phyloP scores from a whole-genome alignment of 1,140 invertebrate species.

The Bombus polaris region DNA sequence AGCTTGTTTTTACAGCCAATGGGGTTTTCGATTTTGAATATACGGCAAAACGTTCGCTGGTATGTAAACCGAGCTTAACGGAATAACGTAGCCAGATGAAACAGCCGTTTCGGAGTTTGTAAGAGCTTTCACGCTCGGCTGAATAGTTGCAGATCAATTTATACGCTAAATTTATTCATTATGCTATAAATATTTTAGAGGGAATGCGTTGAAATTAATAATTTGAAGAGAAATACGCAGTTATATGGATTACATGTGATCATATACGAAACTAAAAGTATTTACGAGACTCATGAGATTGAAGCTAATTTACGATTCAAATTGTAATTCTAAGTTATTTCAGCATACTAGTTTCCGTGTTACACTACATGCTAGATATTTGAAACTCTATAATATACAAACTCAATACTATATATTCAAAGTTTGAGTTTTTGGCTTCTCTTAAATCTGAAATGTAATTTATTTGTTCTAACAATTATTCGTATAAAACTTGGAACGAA shows the following conservation, averaged over 20 bases:
- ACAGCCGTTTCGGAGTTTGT: slow-evolving; percentile 21
- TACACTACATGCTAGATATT: no score
- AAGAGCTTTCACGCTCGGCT: slow-evolving; percentile 2
- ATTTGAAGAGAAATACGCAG: not conserved
- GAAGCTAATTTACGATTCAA: slow-evolving; percentile 2
- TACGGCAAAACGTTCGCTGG: not conserved
- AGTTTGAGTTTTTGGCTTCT: no score
- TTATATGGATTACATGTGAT: not conserved
- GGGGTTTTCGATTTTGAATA: not conserved
- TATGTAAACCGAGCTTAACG: slow-evolving; percentile 30
- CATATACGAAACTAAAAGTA: not conserved
- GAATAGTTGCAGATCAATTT: slow-evolving; percentile 9
- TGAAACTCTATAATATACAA: not conserved
- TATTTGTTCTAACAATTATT: no score
- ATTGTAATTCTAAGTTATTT: not conserved
- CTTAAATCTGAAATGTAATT: no score
- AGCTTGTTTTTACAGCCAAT: not conserved
- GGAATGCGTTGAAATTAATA: not conserved
- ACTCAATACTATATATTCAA: no score
- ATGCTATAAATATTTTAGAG: not conserved
- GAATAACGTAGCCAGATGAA: slow-evolving; percentile 8
- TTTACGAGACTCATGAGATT: not conserved
- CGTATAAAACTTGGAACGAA: no score
- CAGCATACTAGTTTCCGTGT: not conserved
- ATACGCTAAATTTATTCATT: slow-evolving; percentile 31